phyloP scores from a whole-genome alignment of 2,113 vertebrate genomes.

The Melierax canorus region DNA sequence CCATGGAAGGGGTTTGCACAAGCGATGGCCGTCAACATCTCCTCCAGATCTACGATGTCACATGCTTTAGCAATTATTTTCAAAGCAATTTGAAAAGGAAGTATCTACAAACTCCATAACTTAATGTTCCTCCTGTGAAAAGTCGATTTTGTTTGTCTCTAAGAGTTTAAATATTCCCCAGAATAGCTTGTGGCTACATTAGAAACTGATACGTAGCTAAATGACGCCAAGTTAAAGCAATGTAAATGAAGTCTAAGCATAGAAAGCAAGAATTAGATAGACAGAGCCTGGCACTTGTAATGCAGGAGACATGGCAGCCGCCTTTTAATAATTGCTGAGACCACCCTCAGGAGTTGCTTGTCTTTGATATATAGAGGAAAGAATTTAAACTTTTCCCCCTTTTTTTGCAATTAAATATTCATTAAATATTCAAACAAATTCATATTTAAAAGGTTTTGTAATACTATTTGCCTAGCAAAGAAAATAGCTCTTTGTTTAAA shows the following conservation, averaged over 20 bases:
- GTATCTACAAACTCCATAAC: neutral
- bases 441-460: neutral
- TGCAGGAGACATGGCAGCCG: neutral
- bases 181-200: neutral
- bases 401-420: neutral
- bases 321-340: neutral
- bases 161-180: neutral
- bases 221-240: neutral
- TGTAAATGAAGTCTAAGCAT: neutral
- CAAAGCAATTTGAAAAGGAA: neutral
- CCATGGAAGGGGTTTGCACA: neutral
- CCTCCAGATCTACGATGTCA: neutral
- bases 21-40: rapidly evolving
- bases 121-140: neutral
- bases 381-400: neutral
- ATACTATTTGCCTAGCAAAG: neutral
- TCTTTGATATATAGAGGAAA: neutral
- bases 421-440: neutral
- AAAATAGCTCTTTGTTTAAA: neutral
- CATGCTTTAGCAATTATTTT: neutral
- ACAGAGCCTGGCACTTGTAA: neutral
- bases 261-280: neutral
- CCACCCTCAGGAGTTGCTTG: neutral
- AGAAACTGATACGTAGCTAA: neutral
- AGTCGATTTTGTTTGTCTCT: neutral